These are phyloP conservation scores for Sebastiscus albofasciatus DNA, from an alignment of 2,797 vertebrate species.

Conservation along the genomic window DNA sequence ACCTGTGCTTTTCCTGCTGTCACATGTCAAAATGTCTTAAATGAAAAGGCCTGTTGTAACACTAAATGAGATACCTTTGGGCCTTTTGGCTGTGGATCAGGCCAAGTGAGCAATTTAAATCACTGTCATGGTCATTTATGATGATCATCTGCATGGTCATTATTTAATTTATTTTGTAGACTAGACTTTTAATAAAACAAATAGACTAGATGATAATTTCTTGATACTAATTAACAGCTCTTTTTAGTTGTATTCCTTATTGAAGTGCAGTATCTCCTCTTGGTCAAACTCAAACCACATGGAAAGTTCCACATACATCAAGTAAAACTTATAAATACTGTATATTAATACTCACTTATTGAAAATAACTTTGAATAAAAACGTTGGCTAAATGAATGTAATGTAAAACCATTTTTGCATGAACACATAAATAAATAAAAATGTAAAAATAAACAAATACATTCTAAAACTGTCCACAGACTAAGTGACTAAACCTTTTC, in stretches of 20 bases:
- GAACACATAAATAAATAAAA: not conserved
- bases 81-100: not conserved
- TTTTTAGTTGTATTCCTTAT: not conserved
- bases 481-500: not conserved
- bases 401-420: not conserved
- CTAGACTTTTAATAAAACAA: not conserved
- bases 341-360: not conserved
- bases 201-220: not conserved
- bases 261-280: accelerated
- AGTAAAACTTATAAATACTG: not conserved
- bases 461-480: not conserved
- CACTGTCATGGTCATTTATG: not conserved
- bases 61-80: not conserved
- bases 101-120: not conserved
- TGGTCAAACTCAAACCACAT: not conserved
- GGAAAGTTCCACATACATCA: not conserved
- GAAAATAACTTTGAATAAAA: not conserved
- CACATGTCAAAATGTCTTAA: not conserved
- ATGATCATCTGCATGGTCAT: not conserved
- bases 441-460: not conserved
- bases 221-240: not conserved
- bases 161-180: not conserved
- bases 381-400: not conserved
- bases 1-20: not conserved
- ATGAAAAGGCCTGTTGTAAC: not conserved